phyloP scores from a whole-genome alignment of 2,797 vertebrate species.

The Molossus molossus region DNA sequence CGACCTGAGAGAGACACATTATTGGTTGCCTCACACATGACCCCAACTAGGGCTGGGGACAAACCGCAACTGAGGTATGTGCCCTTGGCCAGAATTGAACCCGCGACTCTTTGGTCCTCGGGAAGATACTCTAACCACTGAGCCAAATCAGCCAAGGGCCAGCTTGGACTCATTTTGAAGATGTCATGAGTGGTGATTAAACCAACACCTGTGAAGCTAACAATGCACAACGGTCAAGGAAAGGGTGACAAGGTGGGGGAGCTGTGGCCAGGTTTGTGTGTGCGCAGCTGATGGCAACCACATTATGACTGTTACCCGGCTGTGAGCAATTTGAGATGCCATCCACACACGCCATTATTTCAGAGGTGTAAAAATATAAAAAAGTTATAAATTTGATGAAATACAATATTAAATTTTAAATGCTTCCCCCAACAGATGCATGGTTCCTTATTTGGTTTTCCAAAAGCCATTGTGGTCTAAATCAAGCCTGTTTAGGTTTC shows the following conservation, averaged over 20 bases:
- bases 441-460: slow-evolving; percentile 19
- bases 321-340: not conserved
- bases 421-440: not conserved
- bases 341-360: accelerated
- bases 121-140: too few relatives aligned
- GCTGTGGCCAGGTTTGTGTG: not conserved
- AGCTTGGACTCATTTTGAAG: not conserved
- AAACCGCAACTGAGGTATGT: too few relatives aligned
- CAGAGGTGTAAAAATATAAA: not conserved
- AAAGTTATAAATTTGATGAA: not conserved
- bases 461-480: not conserved
- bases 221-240: not conserved
- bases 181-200: not conserved
- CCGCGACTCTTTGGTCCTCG: too few relatives aligned
- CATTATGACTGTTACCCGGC: accelerated
- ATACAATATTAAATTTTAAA: not conserved
- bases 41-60: too few relatives aligned
- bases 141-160: too few relatives aligned
- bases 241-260: not conserved
- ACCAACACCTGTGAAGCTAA: not conserved
- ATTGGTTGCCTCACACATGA: too few relatives aligned
- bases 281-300: accelerated
- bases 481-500: slow-evolving; percentile 6
- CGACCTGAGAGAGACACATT: too few relatives aligned
- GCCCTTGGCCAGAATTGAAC: too few relatives aligned